phyloP scores from a whole-genome alignment of 2,888 invertebrate genomes.

The Drosophila eohydei region DNA sequence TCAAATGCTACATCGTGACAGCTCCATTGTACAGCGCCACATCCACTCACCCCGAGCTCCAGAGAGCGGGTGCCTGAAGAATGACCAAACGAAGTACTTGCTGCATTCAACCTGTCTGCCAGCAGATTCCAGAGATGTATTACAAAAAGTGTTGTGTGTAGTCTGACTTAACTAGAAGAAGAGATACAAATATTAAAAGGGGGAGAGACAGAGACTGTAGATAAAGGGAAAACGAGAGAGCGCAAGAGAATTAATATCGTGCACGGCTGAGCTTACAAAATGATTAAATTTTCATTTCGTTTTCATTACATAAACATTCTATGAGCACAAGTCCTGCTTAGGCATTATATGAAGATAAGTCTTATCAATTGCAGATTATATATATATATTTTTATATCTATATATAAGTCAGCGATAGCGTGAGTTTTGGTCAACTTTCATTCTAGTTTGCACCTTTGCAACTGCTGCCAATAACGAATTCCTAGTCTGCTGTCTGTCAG shows the following conservation, averaged over 20 bases:
- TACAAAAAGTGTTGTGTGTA: constrained; percentile 14
- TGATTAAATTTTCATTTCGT: too few species aligned
- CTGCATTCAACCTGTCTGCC: constrained; percentile 16
- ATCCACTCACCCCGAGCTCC: neutral
- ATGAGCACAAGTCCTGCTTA: neutral
- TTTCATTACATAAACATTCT: neutral
- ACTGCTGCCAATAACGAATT: too few species aligned
- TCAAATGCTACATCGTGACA: constrained; percentile 51
- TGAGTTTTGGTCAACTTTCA: too few species aligned
- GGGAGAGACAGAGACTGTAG: neutral
- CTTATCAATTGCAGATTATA: neutral
- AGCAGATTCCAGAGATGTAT: constrained; percentile 18
- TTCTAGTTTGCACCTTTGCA: too few species aligned
- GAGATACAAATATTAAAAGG: neutral
- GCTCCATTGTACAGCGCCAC: constrained; percentile 29
- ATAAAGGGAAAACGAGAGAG: neutral
- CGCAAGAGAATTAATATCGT: neutral
- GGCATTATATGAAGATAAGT: neutral
- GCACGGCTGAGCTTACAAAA: neutral
- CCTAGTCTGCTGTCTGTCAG: too few species aligned
- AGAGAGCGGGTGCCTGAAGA: constrained; percentile 2
- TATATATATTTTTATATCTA: neutral
- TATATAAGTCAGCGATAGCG: too few species aligned
- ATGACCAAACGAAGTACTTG: constrained; percentile 27
- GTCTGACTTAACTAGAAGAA: neutral